These are phyloP conservation scores for Bemisia tabaci DNA, from an alignment of 1,140 invertebrate genomes.

Conservation along the genomic window DNA sequence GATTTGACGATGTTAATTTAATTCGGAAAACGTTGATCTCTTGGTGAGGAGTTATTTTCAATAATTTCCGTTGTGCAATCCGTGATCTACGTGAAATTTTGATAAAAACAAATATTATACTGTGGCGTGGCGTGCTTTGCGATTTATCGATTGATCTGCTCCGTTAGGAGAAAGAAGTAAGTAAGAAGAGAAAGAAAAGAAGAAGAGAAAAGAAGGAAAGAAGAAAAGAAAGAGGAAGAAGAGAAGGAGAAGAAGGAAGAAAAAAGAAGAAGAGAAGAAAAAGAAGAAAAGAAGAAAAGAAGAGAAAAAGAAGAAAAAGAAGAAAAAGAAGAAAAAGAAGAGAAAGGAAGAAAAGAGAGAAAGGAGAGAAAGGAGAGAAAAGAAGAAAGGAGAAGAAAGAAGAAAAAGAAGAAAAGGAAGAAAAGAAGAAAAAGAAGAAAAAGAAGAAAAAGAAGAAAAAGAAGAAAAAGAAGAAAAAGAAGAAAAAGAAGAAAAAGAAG, in stretches of 20 bases:
- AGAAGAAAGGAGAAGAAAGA: neutral
- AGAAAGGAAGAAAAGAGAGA: slow-evolving; percentile 3
- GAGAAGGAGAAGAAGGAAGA: neutral
- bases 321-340: slow-evolving; percentile 5
- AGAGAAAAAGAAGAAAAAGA: slow-evolving; percentile 2
- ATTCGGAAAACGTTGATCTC: no score
- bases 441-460: no score
- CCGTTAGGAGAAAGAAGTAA: neutral
- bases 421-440: no score
- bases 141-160: neutral
- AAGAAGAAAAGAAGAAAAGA: neutral
- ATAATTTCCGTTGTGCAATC: no score
- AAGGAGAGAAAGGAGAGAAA: neutral
- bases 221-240: neutral
- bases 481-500: no score
- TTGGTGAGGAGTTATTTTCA: no score
- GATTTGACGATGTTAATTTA: no score
- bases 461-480: no score
- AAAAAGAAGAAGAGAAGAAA: neutral
- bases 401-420: no score
- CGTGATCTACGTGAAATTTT: no score
- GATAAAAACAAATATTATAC: no score
- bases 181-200: neutral
- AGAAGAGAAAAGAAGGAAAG: neutral
- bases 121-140: no score